These are phyloP conservation scores for Drosophila paranaensis DNA, from an alignment of 2,888 invertebrate species.

Conservation along the genomic window DNA sequence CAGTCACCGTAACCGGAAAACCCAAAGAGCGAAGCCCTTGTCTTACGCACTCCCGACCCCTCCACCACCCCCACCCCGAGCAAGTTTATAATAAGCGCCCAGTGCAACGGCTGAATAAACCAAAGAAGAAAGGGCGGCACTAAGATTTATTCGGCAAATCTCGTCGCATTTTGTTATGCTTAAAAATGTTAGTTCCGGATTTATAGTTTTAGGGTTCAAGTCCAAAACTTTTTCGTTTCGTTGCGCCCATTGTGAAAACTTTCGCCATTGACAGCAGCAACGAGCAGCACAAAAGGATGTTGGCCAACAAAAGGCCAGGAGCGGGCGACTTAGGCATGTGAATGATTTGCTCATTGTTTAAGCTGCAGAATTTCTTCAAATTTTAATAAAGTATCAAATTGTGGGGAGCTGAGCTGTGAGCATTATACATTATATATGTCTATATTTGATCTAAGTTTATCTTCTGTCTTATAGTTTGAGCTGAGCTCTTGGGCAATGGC, in stretches of 20 bases:
- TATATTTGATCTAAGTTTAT: not conserved
- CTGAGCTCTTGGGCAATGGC: not conserved
- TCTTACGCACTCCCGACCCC: not conserved
- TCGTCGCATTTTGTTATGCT: constrained; percentile 74
- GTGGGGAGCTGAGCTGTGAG: not conserved
- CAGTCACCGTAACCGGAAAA: constrained; percentile 49
- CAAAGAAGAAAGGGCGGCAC: constrained; percentile 53
- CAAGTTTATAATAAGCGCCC: constrained; percentile 62
- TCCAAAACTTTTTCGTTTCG: constrained; percentile 58
- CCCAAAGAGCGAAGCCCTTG: not conserved
- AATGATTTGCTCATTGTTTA: constrained; percentile 2
- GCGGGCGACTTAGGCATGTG: not conserved
- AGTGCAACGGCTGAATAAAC: constrained; percentile 65
- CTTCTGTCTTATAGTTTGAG: not conserved
- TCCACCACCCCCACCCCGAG: not conserved
- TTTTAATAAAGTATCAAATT: not conserved
- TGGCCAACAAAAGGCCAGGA: not conserved
- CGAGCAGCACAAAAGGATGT: not conserved
- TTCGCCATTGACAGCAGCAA: constrained; percentile 25
- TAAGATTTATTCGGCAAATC: constrained; percentile 74
- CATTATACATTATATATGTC: not conserved
- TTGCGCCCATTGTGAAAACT: constrained; percentile 31
- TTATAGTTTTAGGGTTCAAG: constrained; percentile 53
- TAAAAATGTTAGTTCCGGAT: constrained; percentile 69
- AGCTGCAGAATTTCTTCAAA: not conserved